phyloP scores from a whole-genome alignment of 2,888 invertebrate species.

The Lithophane leautieri region DNA sequence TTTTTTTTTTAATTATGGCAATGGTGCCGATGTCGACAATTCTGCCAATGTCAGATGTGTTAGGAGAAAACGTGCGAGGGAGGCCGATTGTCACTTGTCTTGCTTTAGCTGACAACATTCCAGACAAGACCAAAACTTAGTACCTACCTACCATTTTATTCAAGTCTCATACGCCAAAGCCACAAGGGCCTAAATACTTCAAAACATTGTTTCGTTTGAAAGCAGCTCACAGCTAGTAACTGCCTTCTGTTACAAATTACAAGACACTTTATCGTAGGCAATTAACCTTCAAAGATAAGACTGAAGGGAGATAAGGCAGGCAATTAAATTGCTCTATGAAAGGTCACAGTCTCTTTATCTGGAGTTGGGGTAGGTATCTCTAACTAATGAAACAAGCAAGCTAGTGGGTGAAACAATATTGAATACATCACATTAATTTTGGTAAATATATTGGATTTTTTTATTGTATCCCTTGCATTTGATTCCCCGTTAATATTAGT shows the following conservation, averaged over 20 bases:
- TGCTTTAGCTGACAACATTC: background rate
- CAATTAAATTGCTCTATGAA: slow-evolving; percentile 69
- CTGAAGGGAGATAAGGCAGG: slow-evolving; percentile 67
- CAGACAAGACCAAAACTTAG: slow-evolving; percentile 6
- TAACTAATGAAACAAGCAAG: slow-evolving; percentile 38
- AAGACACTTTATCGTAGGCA: slow-evolving; percentile 69
- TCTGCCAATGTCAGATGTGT: too few relatives aligned
- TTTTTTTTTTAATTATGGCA: too few relatives aligned
- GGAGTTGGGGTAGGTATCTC: slow-evolving; percentile 59
- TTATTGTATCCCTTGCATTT: background rate
- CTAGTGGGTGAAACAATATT: background rate
- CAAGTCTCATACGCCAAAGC: slow-evolving; percentile 15
- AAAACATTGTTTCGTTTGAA: slow-evolving; percentile 49
- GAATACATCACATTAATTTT: background rate
- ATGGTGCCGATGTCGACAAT: too few relatives aligned
- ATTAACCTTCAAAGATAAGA: slow-evolving; percentile 74
- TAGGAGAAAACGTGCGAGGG: too few relatives aligned
- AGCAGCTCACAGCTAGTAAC: slow-evolving; percentile 51
- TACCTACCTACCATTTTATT: slow-evolving; percentile 2
- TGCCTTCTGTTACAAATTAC: slow-evolving; percentile 67
- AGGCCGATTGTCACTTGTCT: background rate
- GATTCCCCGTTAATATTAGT: background rate
- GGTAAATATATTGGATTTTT: background rate
- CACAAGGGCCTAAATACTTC: slow-evolving; percentile 48
- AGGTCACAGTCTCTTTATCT: slow-evolving; percentile 71